Evolutionary conservation across 1,140 invertebrate species (phyloP).

Genomic region (Proales similis): DNA sequence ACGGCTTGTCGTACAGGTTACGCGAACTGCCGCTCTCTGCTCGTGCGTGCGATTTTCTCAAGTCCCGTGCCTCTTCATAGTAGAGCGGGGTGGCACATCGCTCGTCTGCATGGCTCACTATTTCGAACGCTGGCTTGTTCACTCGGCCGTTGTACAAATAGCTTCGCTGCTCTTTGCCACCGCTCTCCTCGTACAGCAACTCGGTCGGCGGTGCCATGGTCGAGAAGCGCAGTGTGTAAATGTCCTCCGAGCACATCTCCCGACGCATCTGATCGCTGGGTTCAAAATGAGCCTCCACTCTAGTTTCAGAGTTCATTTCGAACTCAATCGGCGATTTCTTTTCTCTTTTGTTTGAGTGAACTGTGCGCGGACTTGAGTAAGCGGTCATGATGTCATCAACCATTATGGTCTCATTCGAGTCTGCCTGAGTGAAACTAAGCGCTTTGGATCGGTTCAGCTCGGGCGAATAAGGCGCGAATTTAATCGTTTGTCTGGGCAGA

Average conservation of each 20-base stretch:
- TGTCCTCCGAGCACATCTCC: neutral
- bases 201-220: neutral
- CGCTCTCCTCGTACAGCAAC: neutral
- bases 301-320: conserved; percentile 17
- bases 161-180: neutral
- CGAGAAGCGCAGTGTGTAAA: conserved; percentile 13
- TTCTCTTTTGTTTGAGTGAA: conserved; percentile 13
- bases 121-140: conserved; percentile 18
- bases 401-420: conserved; percentile 7
- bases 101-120: conserved; percentile 33
- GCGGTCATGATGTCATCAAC: conserved; percentile 7
- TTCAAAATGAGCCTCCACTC: no score
- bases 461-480: no score
- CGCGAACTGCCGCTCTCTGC: neutral
- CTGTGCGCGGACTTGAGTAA: neutral
- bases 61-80: neutral
- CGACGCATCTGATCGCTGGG: no score
- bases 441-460: no score
- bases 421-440: neutral
- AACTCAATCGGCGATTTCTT: conserved; percentile 15
- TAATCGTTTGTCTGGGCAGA: no score
- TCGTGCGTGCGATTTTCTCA: neutral
- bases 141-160: conserved; percentile 12
- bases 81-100: conserved; percentile 16
- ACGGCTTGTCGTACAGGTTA: neutral